Base-by-base conservation (phyloP, 1,140 invertebrate species). In the Hetaerina americana region DNA sequence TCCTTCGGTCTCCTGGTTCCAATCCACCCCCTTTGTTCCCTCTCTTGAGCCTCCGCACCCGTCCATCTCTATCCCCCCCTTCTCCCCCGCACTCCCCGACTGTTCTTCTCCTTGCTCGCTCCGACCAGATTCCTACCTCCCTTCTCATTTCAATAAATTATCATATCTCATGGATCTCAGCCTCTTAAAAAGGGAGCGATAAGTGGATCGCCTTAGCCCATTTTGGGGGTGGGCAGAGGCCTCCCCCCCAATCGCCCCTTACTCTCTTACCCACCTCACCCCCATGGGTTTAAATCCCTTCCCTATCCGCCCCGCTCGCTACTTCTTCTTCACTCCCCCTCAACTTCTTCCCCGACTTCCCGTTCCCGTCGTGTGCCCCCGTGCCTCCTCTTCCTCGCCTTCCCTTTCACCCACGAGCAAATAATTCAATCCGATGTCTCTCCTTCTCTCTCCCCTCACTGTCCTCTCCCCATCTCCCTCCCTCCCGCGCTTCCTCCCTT, bases 311-410 rank as follows among this genome's bases (percentile, higher is more conserved):
- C 27, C 25, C 26, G 22, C 69, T 57, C 66, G 12, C 29, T 28
- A 31, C 70, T 73, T n/a, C 40, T 68, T 73, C 69, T 27, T 49
- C 40, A 18, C 27, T 67, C 71, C 66, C 68, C 71, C 27, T 31
- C 70, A 12, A 28, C 66, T 71, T 67, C 66, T 67, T 72, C 40
- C 27, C 68, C 28, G 8, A 10, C 29, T 70, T 27, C 66, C 66
- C 57, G 27, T 66, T 66, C 31, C 31, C 68, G 67, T 66, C 40
- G 66, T 70, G 25, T 67, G n/a, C n/a, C n/a, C n/a, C n/a, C n/a
- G n/a, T n/a, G n/a, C n/a, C n/a, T n/a, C n/a, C n/a, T n/a, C n/a
- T n/a, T n/a, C n/a, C n/a, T n/a, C n/a, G n/a, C n/a, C n/a, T n/a
- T n/a, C n/a, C n/a, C n/a, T n/a, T n/a, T n/a, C n/a, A n/a, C n/a